Evolutionary conservation across 2,888 invertebrate species (phyloP), one percentile per base, ranked within the genome.

Genomic region (Tinea trinotella): DNA sequence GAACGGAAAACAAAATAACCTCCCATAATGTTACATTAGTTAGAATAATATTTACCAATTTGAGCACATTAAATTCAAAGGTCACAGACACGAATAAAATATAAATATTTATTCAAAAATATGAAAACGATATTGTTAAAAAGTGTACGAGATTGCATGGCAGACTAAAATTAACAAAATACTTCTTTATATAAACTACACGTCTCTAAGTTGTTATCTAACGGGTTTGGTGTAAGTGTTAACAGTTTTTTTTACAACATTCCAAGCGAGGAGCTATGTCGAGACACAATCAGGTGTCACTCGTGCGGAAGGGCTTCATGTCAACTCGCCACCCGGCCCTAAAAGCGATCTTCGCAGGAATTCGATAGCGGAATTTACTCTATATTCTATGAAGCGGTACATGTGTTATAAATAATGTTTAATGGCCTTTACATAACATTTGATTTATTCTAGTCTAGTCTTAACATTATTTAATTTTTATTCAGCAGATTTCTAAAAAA

Each of bases 251-350:
- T 50, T 50, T 50, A 22, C 9, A 24, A 12, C 13, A 22, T 24
- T 50, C 24, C 24, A 22, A 9, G 3, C 24, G n/a, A 50, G 15
- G 50, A 13, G 12, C 24, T 50, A 9, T 5, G 12, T 24, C 24
- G 24, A 24, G 15, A 24, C 9, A 50, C 50, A 50, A 50, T 50
- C 50, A 50, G 50, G 50, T 24, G 50, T 24, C 24, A 50, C 10
- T 24, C 50, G 50, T 50, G 50, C 50, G 50, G 50, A 50, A 50
- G 50, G 50, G 22, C 24, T 20, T 24, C 24, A 24, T 50, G 50
- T 22, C 50, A 50, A 24, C 24, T 15, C 50, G 24, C 18, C 20
- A 24, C 13, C 24, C 50, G 18, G 50, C 12, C 50, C 24, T 24
- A 24, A 50, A 50, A 50, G 22, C 50, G 22, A 50, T 50, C 50